Conservation (phyloP, 2,888 invertebrate species). For the Cephus sareptanus region DNA sequence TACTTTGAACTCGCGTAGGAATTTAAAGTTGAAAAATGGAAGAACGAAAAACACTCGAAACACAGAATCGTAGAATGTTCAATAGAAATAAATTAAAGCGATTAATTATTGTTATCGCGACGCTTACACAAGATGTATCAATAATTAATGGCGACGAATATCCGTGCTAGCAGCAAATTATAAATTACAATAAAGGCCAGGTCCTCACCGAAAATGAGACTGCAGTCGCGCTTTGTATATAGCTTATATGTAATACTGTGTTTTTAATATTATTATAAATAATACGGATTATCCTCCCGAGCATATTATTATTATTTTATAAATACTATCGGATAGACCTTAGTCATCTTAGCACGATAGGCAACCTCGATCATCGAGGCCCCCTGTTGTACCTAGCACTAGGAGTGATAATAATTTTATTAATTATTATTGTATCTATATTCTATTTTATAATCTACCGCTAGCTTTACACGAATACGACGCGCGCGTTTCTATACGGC, state of each 20-base stretch:
- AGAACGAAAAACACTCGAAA: constrained; percentile 7
- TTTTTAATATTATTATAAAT: constrained; percentile 53
- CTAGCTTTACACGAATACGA: constrained; percentile 26
- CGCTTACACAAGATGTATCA: constrained; percentile 17
- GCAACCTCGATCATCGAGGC: constrained; percentile 33
- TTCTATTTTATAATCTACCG: constrained; percentile 24
- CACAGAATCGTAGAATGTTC: neutral
- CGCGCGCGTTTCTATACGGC: constrained; percentile 1
- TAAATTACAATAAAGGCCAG: constrained; percentile 11
- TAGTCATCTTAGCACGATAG: constrained; percentile 20
- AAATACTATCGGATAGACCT: constrained; percentile 35
- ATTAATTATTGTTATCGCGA: constrained; percentile 26
- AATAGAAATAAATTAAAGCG: neutral
- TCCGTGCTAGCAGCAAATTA: neutral
- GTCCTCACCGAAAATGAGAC: constrained; percentile 46
- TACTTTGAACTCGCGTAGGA: constrained; percentile 1
- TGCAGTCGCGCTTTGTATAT: constrained; percentile 64
- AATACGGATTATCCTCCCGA: constrained; percentile 38
- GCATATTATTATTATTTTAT: constrained; percentile 39
- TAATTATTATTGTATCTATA: constrained; percentile 27
- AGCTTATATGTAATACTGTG: constrained; percentile 48
- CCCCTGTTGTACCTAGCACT: constrained; percentile 58
- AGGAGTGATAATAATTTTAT: constrained; percentile 61
- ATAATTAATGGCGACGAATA: constrained; percentile 10
- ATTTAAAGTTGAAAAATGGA: constrained; percentile 4